Evolutionary conservation across 2,113 vertebrate species (phyloP).

Genomic region (Irena cyanogastra): DNA sequence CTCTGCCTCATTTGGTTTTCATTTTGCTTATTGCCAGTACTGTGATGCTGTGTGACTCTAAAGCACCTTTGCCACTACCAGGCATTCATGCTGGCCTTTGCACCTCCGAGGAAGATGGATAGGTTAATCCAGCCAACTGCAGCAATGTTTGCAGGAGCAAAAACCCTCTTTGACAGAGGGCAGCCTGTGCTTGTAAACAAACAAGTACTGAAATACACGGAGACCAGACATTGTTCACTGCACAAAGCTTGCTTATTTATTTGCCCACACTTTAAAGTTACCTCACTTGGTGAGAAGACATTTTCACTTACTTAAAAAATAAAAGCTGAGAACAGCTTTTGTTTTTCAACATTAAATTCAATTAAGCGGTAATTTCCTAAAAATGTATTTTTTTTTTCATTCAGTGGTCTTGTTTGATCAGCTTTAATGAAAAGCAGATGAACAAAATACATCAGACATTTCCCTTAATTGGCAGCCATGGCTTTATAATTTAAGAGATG

Average conservation of each 20-base stretch:
- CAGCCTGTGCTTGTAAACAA: not conserved
- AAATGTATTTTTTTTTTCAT: not conserved
- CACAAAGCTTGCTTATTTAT: not conserved
- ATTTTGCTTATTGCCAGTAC: not conserved
- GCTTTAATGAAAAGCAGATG: not conserved
- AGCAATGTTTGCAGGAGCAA: not conserved
- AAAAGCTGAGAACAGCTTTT: not conserved
- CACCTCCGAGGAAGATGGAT: not conserved
- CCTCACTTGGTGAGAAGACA: not conserved
- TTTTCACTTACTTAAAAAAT: not conserved
- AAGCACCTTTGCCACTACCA: not conserved
- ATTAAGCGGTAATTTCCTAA: not conserved
- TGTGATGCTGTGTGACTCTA: not conserved
- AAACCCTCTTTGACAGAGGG: not conserved
- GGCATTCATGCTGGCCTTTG: not conserved
- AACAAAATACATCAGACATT: not conserved
- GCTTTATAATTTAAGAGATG: not conserved
- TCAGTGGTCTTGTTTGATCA: not conserved
- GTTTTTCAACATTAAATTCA: not conserved
- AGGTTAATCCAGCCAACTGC: not conserved
- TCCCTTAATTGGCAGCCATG: not conserved
- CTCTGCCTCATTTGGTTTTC: not conserved
- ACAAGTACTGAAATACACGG: not conserved
- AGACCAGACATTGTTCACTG: not conserved
- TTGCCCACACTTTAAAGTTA: not conserved